Evolutionary conservation across 2,888 invertebrate genomes (phyloP).

Genomic region (Pammene fasciana): DNA sequence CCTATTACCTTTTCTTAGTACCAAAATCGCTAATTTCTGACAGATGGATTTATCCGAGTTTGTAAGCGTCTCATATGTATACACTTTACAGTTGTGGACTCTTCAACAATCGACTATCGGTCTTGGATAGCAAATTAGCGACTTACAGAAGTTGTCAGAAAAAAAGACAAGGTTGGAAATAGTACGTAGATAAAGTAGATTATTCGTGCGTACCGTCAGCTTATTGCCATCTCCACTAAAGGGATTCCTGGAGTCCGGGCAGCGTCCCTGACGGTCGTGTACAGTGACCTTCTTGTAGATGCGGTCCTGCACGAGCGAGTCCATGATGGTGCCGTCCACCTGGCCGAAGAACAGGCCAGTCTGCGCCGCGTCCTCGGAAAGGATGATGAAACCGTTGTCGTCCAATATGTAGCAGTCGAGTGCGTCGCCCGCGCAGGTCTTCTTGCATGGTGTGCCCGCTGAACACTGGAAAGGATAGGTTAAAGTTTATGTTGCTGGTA

Average conservation of each 20-base stretch:
- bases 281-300: conserved; percentile 95
- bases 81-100: too few species aligned
- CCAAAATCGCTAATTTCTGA: too few species aligned
- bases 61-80: too few species aligned
- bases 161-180: too few species aligned
- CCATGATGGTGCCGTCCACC: conserved; percentile 97
- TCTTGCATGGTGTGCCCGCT: conserved; percentile 87
- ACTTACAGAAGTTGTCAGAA: too few species aligned
- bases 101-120: too few species aligned
- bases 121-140: background rate
- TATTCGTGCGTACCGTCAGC: conserved; percentile 55
- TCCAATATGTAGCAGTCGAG: conserved; percentile 96
- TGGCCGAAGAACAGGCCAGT: conserved; percentile 97
- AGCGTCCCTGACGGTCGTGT: conserved; percentile 95
- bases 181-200: background rate
- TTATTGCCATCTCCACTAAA: conserved; percentile 81
- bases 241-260: conserved; percentile 87
- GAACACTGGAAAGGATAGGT: conserved; percentile 84
- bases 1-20: too few species aligned
- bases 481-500: too few species aligned
- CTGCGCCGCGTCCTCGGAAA: conserved; percentile 93
- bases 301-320: conserved; percentile 94
- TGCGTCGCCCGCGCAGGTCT: conserved; percentile 93
- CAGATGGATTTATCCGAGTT: too few species aligned
- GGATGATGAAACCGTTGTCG: conserved; percentile 96